Evolutionary conservation across 1,140 invertebrate genomes (phyloP), one percentile per base, ranked within the genome.

Genomic region (Eufriesea mexicana): DNA sequence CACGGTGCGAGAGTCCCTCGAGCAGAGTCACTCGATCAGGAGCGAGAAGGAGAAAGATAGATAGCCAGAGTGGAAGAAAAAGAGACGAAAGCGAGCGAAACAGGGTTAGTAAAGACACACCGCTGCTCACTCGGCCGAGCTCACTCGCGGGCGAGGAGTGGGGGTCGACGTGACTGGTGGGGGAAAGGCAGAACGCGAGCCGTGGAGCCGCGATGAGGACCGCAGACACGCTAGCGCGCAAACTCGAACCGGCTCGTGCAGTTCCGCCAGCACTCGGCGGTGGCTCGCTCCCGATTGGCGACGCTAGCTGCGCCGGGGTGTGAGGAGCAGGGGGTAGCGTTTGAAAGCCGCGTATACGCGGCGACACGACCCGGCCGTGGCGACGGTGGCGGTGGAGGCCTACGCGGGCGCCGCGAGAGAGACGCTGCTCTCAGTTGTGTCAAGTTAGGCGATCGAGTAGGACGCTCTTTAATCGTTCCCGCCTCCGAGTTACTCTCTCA

Each of bases 381-480:
- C 83, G 62, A 68, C 79, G 89, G 84, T 57, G 85, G 90, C 89
- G 73, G 83, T 42, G 85, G 76, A 84, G 86, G 90, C 91, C 86
- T 87, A 85, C 90, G 84, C 89, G 91, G 84, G 86, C 92, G 92
- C 91, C 93, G 81, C 84, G 86, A 86, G 87, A 85, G 86, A 89
- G 87, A 86, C 84, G 84, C 84, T 89, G 54, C 71, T 84, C 84
- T 88, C 88, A 94, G 94, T 94, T 94, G 94, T 94, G 94, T 94
- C 93, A 94, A 93, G 93, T 92, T 94, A 92, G 92, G 93, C 93
- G 93, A 94, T 94, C 93, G 92, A 94, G 93, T 92, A 94, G 93
- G 91, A 94, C 94, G 94, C 92, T 93, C 90, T 89, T 93, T 91
- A 92, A 92, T 91, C 92, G 93, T 93, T 94, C 92, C 79, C 92